Percentiles rank a stretch among this genome's conserved stretches.
These are phyloP conservation scores for Hyaena hyaena DNA, from an alignment of 2,113 vertebrate species.

Conservation along the genomic window DNA sequence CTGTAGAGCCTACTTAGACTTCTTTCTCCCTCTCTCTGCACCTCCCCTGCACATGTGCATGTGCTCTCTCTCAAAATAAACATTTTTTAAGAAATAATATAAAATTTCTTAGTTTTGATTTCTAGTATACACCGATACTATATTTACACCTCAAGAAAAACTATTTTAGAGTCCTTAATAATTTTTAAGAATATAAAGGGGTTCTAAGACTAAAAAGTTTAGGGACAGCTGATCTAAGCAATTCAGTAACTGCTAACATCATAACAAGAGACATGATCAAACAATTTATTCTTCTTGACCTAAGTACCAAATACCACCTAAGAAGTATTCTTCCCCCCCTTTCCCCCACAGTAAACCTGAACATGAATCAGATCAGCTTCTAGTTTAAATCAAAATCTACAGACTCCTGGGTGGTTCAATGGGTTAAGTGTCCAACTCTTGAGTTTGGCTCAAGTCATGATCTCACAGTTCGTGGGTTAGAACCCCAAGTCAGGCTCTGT, in stretches of 20 bases:
- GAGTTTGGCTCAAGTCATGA: too few species aligned
- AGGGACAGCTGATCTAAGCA: not conserved
- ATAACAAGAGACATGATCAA: not conserved
- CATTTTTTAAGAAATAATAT: too few species aligned
- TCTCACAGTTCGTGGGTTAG: too few species aligned
- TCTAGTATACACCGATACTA: not conserved
- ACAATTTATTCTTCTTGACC: not conserved
- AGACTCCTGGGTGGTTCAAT: too few species aligned
- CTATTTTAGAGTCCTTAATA: not conserved
- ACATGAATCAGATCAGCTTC: not conserved
- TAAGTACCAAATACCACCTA: not conserved
- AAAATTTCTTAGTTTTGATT: not conserved
- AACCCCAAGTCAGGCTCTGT: too few species aligned
- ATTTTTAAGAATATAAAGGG: not conserved
- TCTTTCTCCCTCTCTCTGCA: too few species aligned
- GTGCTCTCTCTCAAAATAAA: too few species aligned
- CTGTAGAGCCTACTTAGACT: too few species aligned
- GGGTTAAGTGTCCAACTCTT: too few species aligned
- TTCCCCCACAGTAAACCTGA: not conserved
- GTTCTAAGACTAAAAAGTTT: not conserved
- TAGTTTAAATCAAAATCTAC: not conserved
- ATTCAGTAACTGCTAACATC: not conserved
- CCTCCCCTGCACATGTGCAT: too few species aligned
- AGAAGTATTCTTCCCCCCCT: not conserved
- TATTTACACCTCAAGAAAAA: constrained; percentile 22